These are phyloP conservation scores for Naso thynnoides DNA, from an alignment of 2,797 vertebrate genomes.

Conservation along the genomic window DNA sequence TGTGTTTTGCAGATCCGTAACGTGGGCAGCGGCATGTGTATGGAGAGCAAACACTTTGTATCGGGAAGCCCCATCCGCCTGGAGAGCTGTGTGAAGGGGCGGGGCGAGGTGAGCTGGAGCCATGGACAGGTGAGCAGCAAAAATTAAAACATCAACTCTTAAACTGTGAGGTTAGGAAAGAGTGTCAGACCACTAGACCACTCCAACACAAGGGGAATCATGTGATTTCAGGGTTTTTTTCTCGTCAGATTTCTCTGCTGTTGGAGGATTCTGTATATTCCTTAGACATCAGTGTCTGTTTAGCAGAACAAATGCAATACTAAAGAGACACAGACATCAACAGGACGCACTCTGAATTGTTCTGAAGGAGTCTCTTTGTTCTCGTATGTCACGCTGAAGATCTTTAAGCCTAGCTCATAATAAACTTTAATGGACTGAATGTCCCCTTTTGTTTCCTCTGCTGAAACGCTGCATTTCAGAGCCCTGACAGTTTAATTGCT, in stretches of 20 bases:
- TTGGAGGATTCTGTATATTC: not conserved
- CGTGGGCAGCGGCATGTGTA: conserved; percentile 88
- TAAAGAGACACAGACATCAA: not conserved
- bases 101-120: conserved; percentile 89
- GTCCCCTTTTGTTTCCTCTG: conserved; percentile 53
- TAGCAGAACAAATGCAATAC: conserved; percentile 24
- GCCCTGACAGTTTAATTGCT: conserved; percentile 66
- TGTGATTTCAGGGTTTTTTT: not conserved
- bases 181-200: not conserved
- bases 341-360: not conserved
- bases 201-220: not conserved
- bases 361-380: conserved; percentile 37
- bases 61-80: conserved; percentile 90
- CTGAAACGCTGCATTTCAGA: conserved; percentile 21
- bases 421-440: conserved; percentile 50
- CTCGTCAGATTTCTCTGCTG: not conserved
- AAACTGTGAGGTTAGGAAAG: no score
- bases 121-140: conserved; percentile 89
- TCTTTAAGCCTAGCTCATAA: conserved; percentile 50
- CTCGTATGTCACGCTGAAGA: conserved; percentile 9
- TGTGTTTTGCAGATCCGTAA: conserved; percentile 86
- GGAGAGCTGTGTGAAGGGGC: conserved; percentile 90
- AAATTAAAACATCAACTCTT: not conserved
- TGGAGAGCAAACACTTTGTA: conserved; percentile 91
- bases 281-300: conserved; percentile 4